Percentiles rank a stretch among this genome's conserved stretches.
Conservation (phyloP, 2,113 vertebrate species). For the Cynopterus brachyotis region DNA sequence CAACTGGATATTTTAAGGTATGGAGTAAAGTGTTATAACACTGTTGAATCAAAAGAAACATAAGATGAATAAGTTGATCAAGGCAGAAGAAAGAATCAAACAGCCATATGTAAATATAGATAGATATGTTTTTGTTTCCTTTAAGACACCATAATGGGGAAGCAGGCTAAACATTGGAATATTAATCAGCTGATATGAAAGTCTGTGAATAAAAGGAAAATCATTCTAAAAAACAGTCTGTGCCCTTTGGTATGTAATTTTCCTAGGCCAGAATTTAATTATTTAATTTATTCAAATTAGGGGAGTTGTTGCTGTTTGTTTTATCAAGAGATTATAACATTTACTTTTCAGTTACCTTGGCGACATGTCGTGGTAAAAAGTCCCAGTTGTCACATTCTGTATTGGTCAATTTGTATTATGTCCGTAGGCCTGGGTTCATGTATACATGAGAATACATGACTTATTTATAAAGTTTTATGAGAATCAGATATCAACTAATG, state of each 20-base stretch:
- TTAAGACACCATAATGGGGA: neutral
- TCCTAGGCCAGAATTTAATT: neutral
- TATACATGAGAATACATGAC: neutral
- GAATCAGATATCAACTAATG: neutral
- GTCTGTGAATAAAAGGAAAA: neutral
- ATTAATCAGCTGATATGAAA: constrained; percentile 18
- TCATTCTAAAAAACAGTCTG: neutral
- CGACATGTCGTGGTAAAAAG: neutral
- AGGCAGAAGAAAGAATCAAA: neutral
- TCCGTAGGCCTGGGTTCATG: neutral
- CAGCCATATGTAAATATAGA: neutral
- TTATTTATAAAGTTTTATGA: neutral
- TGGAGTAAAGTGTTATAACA: neutral
- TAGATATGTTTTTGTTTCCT: neutral
- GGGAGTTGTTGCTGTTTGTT: neutral
- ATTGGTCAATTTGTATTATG: neutral
- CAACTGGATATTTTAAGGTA: constrained; percentile 25
- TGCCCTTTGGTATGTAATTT: neutral
- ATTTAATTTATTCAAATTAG: neutral
- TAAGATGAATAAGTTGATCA: neutral
- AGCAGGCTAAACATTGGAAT: neutral
- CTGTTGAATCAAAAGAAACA: neutral
- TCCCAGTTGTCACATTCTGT: neutral
- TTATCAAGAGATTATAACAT: neutral
- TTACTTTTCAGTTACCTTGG: neutral